A percentile compares a stretch with the other conserved stretches of the same genome.
These are phyloP conservation scores for Heliconius ismenius DNA, from an alignment of 2,888 invertebrate species.

Conservation along the genomic window DNA sequence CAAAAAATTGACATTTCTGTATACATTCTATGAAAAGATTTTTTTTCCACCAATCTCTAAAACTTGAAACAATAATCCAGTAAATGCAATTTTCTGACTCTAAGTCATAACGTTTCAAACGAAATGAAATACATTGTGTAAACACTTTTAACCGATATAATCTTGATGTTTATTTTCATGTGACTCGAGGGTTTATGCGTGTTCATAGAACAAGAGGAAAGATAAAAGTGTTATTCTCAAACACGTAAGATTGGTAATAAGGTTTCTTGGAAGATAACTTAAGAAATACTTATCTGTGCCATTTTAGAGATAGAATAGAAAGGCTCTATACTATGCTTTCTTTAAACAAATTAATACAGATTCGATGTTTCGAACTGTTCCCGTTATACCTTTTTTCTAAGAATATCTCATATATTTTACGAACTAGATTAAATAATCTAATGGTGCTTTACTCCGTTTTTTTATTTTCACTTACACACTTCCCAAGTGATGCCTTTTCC, in stretches of 20 bases:
- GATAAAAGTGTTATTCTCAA: not conserved
- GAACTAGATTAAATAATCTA: no score
- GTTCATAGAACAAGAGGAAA: slow-evolving; percentile 32
- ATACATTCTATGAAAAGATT: not conserved
- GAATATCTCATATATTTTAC: no score
- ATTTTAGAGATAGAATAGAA: not conserved
- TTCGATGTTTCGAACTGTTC: no score
- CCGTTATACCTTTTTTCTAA: no score
- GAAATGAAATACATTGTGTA: slow-evolving; percentile 22
- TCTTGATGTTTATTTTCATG: slow-evolving; percentile 21
- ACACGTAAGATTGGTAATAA: not conserved
- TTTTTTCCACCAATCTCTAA: not conserved
- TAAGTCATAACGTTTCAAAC: slow-evolving; percentile 24
- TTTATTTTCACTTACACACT: no score
- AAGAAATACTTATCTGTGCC: not conserved
- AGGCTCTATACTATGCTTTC: not conserved
- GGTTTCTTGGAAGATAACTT: not conserved
- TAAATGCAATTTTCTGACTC: slow-evolving; percentile 17
- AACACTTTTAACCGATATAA: slow-evolving; percentile 27
- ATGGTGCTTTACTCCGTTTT: no score
- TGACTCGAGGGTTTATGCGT: slow-evolving; percentile 29
- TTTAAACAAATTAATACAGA: not conserved
- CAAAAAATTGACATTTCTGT: not conserved
- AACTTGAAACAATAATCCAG: not conserved
- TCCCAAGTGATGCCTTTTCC: no score